Percentiles rank a stretch among this genome's conserved stretches.
These are phyloP conservation scores for Setophaga coronata DNA, from an alignment of 2,113 vertebrate genomes.

Conservation along the genomic window DNA sequence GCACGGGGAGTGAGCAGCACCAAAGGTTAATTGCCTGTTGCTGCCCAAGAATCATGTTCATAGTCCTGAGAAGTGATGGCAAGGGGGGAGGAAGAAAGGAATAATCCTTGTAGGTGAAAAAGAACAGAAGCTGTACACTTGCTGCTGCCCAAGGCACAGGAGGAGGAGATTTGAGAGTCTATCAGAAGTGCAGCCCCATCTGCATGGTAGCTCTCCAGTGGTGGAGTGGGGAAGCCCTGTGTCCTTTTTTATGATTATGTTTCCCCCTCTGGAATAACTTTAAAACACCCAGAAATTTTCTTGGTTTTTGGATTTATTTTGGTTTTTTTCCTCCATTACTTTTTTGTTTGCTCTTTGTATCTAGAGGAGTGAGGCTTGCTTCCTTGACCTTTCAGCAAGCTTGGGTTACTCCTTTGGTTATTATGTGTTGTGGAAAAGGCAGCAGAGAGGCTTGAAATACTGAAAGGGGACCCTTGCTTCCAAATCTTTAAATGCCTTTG, in stretches of 20 bases:
- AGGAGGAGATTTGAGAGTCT: not conserved
- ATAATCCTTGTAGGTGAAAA: not conserved
- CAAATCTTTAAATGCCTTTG: not conserved
- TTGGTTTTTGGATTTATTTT: not conserved
- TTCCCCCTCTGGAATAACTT: not conserved
- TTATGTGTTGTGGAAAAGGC: not conserved
- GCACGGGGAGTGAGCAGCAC: not conserved
- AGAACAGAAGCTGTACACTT: not conserved
- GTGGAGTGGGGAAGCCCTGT: not conserved
- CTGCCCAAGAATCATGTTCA: not conserved
- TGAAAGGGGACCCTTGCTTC: not conserved
- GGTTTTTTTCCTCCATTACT: not conserved
- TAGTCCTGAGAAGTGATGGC: not conserved
- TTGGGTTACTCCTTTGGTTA: not conserved
- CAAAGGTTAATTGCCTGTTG: not conserved
- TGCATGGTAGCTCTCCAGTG: not conserved
- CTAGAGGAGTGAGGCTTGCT: not conserved
- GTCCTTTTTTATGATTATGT: not conserved
- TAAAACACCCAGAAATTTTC: not conserved
- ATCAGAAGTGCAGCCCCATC: not conserved
- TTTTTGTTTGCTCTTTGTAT: not conserved
- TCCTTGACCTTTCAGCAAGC: not conserved
- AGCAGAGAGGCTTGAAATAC: not conserved
- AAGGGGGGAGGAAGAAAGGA: not conserved
- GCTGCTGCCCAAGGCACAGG: not conserved